Percentiles rank a stretch among this genome's conserved stretches.
These are phyloP conservation scores for Lepidothrix coronata DNA, from an alignment of 2,113 vertebrate species.

Conservation along the genomic window DNA sequence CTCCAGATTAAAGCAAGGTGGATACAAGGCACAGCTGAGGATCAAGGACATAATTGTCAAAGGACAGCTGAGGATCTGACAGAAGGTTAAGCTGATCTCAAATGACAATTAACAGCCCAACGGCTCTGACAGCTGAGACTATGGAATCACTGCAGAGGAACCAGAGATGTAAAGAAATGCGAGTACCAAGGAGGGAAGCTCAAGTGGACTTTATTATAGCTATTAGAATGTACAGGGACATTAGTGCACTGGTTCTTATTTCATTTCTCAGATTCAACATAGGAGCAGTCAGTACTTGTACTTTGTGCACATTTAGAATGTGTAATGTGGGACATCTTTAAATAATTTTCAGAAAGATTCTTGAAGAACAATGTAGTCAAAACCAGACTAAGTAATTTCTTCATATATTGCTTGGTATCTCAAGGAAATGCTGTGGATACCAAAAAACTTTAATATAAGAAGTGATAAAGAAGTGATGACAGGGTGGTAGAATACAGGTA, in stretches of 20 bases:
- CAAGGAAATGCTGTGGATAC: background rate
- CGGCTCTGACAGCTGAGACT: background rate
- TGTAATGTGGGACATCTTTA: background rate
- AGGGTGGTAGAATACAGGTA: background rate
- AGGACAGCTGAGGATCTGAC: background rate
- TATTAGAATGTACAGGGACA: conserved; percentile 9
- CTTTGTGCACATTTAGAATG: background rate
- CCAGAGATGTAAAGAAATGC: background rate
- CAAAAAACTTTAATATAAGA: background rate
- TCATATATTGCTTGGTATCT: background rate
- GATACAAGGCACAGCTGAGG: background rate
- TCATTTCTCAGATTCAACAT: background rate
- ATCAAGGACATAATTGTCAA: background rate
- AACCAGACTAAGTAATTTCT: background rate
- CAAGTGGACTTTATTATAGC: conserved; percentile 58
- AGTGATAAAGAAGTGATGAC: background rate
- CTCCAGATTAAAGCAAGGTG: background rate
- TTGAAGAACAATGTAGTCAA: background rate
- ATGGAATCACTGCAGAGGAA: background rate
- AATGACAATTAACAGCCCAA: background rate
- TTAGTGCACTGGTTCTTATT: background rate
- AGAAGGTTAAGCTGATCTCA: background rate
- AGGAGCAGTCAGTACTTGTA: background rate
- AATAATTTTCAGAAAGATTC: background rate
- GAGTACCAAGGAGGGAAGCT: background rate